Evolutionary conservation across 2,113 vertebrate genomes (phyloP).

Genomic region (Prionailurus bengalensis): DNA sequence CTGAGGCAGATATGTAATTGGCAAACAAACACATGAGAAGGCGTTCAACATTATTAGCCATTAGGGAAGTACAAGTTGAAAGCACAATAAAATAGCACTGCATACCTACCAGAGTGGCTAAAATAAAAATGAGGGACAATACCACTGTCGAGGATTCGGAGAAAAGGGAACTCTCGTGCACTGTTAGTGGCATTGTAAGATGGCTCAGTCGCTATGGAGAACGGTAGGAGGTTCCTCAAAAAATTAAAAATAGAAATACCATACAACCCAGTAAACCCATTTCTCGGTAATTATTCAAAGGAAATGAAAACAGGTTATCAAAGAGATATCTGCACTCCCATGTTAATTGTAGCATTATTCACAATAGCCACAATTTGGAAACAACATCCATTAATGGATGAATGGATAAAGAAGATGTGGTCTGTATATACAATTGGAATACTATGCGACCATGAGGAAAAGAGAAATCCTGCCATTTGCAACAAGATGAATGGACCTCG

Average conservation of each 20-base stretch:
- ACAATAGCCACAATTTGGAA: too few relatives aligned
- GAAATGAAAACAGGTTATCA: too few relatives aligned
- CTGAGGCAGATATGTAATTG: neutral
- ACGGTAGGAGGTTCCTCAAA: neutral
- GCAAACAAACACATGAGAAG: neutral
- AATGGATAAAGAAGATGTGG: neutral
- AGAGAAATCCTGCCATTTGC: too few relatives aligned
- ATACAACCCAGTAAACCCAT: too few relatives aligned
- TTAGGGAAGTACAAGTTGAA: neutral
- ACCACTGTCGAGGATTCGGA: neutral
- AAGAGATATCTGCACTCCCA: too few relatives aligned
- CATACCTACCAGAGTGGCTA: neutral
- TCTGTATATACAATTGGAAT: too few relatives aligned
- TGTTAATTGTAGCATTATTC: too few relatives aligned
- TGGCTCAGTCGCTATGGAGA: neutral
- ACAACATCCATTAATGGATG: neutral
- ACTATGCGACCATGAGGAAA: neutral
- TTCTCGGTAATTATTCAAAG: too few relatives aligned
- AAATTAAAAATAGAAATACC: too few relatives aligned
- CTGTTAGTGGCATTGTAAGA: neutral
- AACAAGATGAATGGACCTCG: too few relatives aligned
- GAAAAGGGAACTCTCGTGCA: neutral
- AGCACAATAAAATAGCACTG: neutral
- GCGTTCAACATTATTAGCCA: neutral
- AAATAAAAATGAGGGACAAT: neutral